Evolutionary conservation across 2,888 invertebrate species (phyloP).

Genomic region (Drosophila ustulata): DNA sequence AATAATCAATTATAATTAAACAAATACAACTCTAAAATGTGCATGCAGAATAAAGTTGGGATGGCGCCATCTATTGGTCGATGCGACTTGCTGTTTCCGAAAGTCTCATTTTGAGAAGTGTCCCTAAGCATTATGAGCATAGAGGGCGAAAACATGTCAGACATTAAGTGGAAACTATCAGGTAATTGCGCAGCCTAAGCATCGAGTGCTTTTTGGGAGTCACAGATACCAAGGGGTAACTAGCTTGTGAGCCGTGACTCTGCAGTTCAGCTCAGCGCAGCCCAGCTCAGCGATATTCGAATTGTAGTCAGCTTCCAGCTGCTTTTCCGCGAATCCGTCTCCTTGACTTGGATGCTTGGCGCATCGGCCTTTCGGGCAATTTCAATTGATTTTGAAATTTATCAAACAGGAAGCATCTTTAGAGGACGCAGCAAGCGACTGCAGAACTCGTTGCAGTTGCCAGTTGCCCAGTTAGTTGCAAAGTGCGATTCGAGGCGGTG

Average conservation of each 20-base stretch:
- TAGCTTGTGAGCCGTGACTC: conserved; percentile 20
- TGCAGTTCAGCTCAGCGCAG: conserved; percentile 10
- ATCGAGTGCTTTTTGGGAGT: not conserved
- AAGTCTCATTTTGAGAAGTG: not conserved
- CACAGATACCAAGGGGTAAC: not conserved
- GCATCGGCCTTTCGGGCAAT: conserved; percentile 74
- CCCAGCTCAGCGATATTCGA: not conserved
- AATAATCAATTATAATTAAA: no score
- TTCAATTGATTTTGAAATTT: conserved; percentile 77
- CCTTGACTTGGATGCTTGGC: conserved; percentile 43
- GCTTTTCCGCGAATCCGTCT: conserved; percentile 73
- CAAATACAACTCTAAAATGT: no score
- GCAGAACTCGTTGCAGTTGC: conserved; percentile 60
- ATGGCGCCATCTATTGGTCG: conserved; percentile 1
- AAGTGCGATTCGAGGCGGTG: conserved; percentile 24
- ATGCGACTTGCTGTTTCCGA: not conserved
- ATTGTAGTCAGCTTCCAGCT: conserved; percentile 65
- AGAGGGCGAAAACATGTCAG: not conserved
- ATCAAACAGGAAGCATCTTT: conserved; percentile 77
- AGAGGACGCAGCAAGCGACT: conserved; percentile 44
- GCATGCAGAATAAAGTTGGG: not conserved
- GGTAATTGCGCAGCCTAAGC: not conserved
- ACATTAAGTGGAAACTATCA: not conserved
- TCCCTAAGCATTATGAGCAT: not conserved
- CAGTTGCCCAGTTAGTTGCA: conserved; percentile 16